Conservation (phyloP, 2,888 invertebrate genomes). For the Tryphoninae sp. region DNA sequence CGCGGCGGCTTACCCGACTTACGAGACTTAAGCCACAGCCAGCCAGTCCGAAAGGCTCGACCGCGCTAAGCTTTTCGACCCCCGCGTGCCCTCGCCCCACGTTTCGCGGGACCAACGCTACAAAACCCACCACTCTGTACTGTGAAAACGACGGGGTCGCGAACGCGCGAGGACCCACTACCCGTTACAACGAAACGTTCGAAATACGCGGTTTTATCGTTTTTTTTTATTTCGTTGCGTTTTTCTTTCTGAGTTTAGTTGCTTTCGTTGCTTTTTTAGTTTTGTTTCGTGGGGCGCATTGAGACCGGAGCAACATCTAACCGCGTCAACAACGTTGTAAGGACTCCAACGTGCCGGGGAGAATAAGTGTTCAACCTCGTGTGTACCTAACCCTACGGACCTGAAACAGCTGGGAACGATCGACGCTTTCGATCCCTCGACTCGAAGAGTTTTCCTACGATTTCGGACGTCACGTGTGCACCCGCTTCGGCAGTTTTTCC, state of each 20-base stretch:
- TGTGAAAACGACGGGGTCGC: constrained; percentile 24
- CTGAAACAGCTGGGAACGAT: constrained; percentile 5
- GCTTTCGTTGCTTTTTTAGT: constrained; percentile 61
- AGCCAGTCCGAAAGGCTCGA: constrained; percentile 80
- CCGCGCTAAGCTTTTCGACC: constrained; percentile 75
- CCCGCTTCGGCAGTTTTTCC: background rate
- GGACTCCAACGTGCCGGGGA: constrained; percentile 1
- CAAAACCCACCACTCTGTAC: constrained; percentile 35
- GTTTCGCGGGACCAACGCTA: constrained; percentile 31
- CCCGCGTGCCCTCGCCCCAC: constrained; percentile 48
- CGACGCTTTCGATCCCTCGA: background rate
- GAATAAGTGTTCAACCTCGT: constrained; percentile 22
- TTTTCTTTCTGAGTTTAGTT: constrained; percentile 59
- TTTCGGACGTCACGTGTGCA: background rate
- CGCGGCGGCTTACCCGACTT: constrained; percentile 79
- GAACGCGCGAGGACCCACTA: background rate
- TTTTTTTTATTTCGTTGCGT: constrained; percentile 47
- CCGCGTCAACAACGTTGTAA: constrained; percentile 6
- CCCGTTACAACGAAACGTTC: constrained; percentile 64
- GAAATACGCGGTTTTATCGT: constrained; percentile 57
- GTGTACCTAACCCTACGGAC: constrained; percentile 36
- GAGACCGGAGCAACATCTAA: constrained; percentile 15
- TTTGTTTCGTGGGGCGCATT: constrained; percentile 3
- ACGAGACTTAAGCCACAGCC: constrained; percentile 79
- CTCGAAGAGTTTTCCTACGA: background rate